Conservation (phyloP, 2,888 invertebrate genomes). For the Argynnis bischoffii region DNA sequence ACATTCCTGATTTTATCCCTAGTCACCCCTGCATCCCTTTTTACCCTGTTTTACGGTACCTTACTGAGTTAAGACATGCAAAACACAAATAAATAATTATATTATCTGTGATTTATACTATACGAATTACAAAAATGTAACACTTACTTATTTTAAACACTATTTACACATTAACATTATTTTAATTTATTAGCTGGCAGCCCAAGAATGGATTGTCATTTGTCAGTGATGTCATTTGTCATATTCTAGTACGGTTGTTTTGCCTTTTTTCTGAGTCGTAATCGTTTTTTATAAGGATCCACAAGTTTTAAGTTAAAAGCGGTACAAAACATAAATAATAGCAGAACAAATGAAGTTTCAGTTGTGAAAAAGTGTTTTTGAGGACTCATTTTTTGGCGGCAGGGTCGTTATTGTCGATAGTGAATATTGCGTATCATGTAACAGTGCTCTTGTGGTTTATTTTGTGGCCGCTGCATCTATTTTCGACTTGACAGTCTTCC, state of each 20-base stretch:
- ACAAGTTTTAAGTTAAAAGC: conserved; percentile 47
- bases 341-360: conserved; percentile 40
- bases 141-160: too few species aligned
- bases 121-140: too few species aligned
- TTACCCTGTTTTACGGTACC: too few species aligned
- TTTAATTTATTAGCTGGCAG: neutral
- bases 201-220: conserved; percentile 12
- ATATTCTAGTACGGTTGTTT: conserved; percentile 50
- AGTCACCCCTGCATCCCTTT: too few species aligned
- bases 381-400: conserved; percentile 46
- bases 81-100: neutral
- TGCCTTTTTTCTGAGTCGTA: conserved; percentile 48
- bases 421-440: conserved; percentile 66
- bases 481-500: conserved; percentile 57
- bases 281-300: conserved; percentile 42
- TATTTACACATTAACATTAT: too few species aligned
- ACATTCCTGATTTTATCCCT: too few species aligned
- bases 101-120: neutral
- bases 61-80: too few species aligned
- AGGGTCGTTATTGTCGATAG: conserved; percentile 56
- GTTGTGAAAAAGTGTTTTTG: conserved; percentile 41
- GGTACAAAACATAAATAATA: conserved; percentile 40
- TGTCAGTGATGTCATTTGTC: conserved; percentile 40
- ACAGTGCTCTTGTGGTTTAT: conserved; percentile 66
- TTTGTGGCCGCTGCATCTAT: conserved; percentile 70